phyloP scores from a whole-genome alignment of 2,113 vertebrate species.

The Chamaea fasciata region DNA sequence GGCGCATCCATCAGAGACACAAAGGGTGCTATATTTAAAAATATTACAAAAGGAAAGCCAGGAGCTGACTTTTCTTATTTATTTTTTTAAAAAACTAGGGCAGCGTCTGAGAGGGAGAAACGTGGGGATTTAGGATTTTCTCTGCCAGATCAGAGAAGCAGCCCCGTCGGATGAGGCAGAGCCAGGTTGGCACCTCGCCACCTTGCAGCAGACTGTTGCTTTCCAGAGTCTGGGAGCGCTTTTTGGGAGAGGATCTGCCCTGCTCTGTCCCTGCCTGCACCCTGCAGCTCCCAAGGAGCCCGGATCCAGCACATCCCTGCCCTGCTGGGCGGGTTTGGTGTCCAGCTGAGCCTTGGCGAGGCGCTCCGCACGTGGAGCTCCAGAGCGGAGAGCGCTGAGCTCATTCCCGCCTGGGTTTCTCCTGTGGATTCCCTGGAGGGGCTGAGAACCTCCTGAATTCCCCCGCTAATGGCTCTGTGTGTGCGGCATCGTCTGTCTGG shows the following conservation, averaged over 20 bases:
- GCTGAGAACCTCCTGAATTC: neutral
- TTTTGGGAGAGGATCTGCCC: neutral
- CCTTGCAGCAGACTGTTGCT: slow-evolving; percentile 32
- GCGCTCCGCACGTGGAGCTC: neutral
- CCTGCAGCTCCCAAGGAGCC: neutral
- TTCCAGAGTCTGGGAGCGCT: neutral
- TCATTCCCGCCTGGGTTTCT: neutral
- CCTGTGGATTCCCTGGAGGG: neutral
- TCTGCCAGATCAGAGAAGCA: neutral
- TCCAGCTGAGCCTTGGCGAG: neutral
- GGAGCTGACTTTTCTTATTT: neutral
- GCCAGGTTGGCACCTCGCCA: neutral
- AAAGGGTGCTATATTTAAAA: slow-evolving; percentile 53
- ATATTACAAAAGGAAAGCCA: slow-evolving; percentile 39
- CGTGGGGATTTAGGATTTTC: slow-evolving; percentile 35
- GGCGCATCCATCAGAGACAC: slow-evolving; percentile 19
- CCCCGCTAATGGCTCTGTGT: neutral
- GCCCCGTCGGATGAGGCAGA: neutral
- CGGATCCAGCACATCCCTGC: neutral
- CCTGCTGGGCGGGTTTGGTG: fast-evolving
- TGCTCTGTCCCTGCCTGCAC: neutral
- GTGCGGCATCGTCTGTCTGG: neutral
- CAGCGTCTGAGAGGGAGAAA: slow-evolving; percentile 1
- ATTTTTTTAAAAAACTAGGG: neutral
- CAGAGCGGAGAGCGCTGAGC: neutral